These are phyloP conservation scores for Polydrusus cervinus DNA, from an alignment of 2,888 invertebrate species.

Conservation along the genomic window DNA sequence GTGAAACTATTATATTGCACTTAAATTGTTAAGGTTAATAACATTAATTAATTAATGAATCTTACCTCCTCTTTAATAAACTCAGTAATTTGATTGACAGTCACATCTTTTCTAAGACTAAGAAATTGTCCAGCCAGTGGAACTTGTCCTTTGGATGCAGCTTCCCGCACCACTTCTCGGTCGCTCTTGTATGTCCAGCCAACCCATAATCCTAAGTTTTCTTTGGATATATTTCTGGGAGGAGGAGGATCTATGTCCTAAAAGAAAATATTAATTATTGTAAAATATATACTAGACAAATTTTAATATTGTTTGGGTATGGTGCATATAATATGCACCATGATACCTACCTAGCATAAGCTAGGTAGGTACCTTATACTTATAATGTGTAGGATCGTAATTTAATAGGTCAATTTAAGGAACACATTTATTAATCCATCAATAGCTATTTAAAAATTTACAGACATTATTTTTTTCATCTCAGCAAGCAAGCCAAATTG, in stretches of 20 bases:
- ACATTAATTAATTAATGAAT: no score
- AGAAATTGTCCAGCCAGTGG: conserved; percentile 76
- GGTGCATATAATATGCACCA: no score
- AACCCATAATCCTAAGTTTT: conserved; percentile 74
- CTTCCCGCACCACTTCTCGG: conserved; percentile 79
- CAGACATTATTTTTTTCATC: no score
- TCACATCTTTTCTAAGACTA: conserved; percentile 74
- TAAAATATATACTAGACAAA: neutral
- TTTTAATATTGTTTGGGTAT: no score
- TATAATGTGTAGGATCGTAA: no score
- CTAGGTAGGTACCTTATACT: no score
- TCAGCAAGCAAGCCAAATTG: no score
- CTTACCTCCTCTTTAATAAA: conserved; percentile 76
- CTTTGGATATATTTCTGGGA: conserved; percentile 65
- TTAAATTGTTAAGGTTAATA: neutral
- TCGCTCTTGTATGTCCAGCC: conserved; percentile 79
- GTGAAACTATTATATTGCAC: no score
- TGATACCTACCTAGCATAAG: no score
- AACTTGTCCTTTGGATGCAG: conserved; percentile 80
- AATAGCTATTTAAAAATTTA: no score
- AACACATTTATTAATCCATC: no score
- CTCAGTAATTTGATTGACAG: conserved; percentile 72
- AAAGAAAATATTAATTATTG: neutral
- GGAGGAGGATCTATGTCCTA: conserved; percentile 58
- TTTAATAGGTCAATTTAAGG: no score